Evolutionary conservation across 2,113 vertebrate species (phyloP).

Genomic region (Pogona vitticeps): DNA sequence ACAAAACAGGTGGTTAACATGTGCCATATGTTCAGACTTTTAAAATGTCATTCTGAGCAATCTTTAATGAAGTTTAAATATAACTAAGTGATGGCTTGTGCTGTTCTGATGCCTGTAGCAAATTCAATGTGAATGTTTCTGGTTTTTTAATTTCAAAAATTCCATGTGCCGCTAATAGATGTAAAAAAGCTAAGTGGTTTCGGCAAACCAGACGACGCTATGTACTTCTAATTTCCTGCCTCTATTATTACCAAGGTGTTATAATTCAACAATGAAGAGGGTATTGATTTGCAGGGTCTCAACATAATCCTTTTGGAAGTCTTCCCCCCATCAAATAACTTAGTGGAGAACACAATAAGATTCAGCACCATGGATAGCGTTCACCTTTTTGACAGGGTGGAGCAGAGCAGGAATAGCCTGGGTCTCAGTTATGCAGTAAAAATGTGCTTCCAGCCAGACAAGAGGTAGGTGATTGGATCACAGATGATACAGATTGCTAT

Average conservation of each 20-base stretch:
- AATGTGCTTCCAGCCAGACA: not conserved
- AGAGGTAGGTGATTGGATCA: not conserved
- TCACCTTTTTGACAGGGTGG: not conserved
- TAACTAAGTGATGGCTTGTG: conserved; percentile 32
- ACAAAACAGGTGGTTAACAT: conserved; percentile 16
- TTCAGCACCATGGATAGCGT: not conserved
- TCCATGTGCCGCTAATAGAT: not conserved
- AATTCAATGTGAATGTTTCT: conserved; percentile 2
- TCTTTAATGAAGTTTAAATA: conserved; percentile 51
- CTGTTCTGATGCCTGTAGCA: conserved; percentile 4
- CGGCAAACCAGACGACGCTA: conserved; percentile 2
- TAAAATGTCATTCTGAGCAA: conserved; percentile 28
- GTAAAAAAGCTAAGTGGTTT: conserved; percentile 18
- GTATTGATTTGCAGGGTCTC: conserved; percentile 26
- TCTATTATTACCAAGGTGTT: conserved; percentile 48
- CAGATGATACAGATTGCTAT: not conserved
- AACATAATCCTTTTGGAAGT: not conserved
- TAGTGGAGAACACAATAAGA: rapidly evolving
- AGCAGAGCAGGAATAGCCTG: not conserved
- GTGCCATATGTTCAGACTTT: conserved; percentile 32
- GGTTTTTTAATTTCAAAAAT: not conserved
- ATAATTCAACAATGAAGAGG: conserved; percentile 25
- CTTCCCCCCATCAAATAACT: rapidly evolving
- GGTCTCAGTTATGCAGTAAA: not conserved
- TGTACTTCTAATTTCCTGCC: conserved; percentile 31